Evolutionary conservation across 92 coral and sea anemone species (phyloP).

Genomic region (Palythoa grandiflora): DNA sequence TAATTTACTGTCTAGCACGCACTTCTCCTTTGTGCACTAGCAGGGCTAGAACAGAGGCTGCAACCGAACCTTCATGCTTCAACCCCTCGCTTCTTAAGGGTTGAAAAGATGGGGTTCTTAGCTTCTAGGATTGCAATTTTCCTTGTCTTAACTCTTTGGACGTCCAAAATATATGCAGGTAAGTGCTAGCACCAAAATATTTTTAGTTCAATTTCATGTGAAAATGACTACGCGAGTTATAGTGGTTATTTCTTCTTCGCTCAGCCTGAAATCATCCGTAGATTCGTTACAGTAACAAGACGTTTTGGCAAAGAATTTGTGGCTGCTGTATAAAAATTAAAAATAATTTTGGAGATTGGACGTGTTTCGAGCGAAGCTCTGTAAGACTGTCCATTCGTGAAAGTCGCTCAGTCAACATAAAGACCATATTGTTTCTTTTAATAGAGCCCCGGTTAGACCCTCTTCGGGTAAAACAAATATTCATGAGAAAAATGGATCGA

Average conservation of each 20-base stretch:
- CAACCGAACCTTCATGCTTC: constrained; percentile 96
- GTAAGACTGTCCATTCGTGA: constrained; percentile 3
- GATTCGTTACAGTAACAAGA: neutral
- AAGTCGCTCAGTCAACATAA: constrained; percentile 18
- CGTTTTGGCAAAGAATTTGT: neutral
- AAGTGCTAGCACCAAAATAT: neutral
- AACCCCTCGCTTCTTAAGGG: constrained; percentile 79
- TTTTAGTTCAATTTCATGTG: neutral
- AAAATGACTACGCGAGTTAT: neutral
- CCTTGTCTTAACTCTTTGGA: constrained; percentile 44
- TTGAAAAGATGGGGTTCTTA: constrained; percentile 99
- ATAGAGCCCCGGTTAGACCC: neutral
- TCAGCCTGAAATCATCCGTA: neutral
- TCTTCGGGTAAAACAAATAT: neutral
- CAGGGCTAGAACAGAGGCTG: constrained; percentile 68
- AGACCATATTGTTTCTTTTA: constrained; percentile 32
- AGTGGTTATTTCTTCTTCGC: neutral
- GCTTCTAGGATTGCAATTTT: constrained; percentile 70
- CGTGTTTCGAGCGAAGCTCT: neutral
- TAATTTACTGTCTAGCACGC: constrained; percentile 90
- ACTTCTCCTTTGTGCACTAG: constrained; percentile 54
- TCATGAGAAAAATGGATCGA: neutral
- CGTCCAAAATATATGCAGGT: neutral
- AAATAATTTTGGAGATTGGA: neutral
- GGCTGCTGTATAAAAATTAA: neutral